Percentiles rank a stretch among this genome's conserved stretches.
Evolutionary conservation across 2,797 vertebrate genomes (phyloP).

Genomic region (Epinephelus coioides): DNA sequence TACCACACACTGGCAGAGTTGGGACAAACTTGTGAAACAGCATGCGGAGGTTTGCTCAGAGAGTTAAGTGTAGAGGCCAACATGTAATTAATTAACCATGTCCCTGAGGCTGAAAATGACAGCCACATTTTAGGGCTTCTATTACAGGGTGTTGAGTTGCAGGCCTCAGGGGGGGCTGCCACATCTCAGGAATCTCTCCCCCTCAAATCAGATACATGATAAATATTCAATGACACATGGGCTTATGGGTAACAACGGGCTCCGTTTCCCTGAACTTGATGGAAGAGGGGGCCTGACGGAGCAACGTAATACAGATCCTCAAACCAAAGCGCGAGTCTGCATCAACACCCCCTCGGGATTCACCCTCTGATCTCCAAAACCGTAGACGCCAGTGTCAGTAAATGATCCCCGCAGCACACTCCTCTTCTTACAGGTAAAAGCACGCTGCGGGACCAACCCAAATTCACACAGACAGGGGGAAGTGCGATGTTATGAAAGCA

Average conservation of each 20-base stretch:
- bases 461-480: slow-evolving; percentile 38
- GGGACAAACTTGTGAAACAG: slow-evolving; percentile 59
- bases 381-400: slow-evolving; percentile 78
- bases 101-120: slow-evolving; percentile 84
- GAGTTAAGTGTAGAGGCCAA: slow-evolving; percentile 67
- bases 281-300: slow-evolving; percentile 71
- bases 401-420: slow-evolving; percentile 73
- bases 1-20: slow-evolving; percentile 8
- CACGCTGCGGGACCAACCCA: slow-evolving; percentile 38
- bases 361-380: slow-evolving; percentile 84
- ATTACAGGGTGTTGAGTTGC: slow-evolving; percentile 86
- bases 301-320: slow-evolving; percentile 82
- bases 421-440: slow-evolving; percentile 79
- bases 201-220: slow-evolving; percentile 86
- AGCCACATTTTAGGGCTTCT: slow-evolving; percentile 85
- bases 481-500: slow-evolving; percentile 40
- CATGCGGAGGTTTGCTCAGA: slow-evolving; percentile 60
- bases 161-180: slow-evolving; percentile 75
- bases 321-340: slow-evolving; percentile 78
- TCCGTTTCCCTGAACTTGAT: slow-evolving; percentile 82
- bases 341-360: slow-evolving; percentile 80
- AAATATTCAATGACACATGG: slow-evolving; percentile 87
- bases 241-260: slow-evolving; percentile 83
- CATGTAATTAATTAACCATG: slow-evolving; percentile 88
- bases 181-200: slow-evolving; percentile 82